Conservation (phyloP, 1,140 invertebrate genomes). For the Aphelenchoides besseyi region DNA sequence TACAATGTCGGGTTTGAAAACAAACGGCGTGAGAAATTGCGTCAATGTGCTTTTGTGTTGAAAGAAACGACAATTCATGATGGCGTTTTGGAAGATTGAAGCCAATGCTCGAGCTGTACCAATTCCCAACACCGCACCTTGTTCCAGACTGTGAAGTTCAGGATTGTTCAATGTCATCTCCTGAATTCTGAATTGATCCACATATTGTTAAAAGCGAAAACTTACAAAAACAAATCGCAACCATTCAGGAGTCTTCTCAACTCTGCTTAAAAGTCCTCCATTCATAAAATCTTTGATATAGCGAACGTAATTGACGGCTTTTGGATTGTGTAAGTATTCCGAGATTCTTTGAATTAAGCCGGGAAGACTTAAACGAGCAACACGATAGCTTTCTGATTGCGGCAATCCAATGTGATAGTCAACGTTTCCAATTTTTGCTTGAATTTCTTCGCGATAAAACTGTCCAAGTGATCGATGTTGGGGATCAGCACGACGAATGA, state of each 20-base stretch:
- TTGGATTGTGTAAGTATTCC: conserved; percentile 37
- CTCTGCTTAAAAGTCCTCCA: conserved; percentile 30
- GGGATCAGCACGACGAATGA: conserved; percentile 44
- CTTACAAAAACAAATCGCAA: conserved; percentile 43
- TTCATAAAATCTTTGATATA: conserved; percentile 25
- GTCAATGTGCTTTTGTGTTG: not conserved
- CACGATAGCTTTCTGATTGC: conserved; percentile 36
- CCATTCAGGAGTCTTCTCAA: conserved; percentile 47
- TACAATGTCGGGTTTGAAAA: conserved; percentile 19
- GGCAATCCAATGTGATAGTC: conserved; percentile 36
- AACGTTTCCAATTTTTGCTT: conserved; percentile 1
- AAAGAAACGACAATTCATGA: conserved; percentile 19
- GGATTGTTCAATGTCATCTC: conserved; percentile 49
- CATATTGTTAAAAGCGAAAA: too few relatives aligned
- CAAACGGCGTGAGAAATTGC: conserved; percentile 20
- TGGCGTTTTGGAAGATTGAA: conserved; percentile 46
- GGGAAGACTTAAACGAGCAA: conserved; percentile 42
- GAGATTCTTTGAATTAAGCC: conserved; percentile 30
- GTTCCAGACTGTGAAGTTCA: conserved; percentile 42
- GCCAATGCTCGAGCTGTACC: conserved; percentile 61
- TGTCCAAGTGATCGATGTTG: conserved; percentile 48
- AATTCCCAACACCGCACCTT: conserved; percentile 57
- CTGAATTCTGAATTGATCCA: too few relatives aligned
- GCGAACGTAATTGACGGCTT: conserved; percentile 39
- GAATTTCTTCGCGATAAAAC: conserved; percentile 52